Evolutionary conservation across 2,888 invertebrate genomes (phyloP), one percentile per base, ranked within the genome.

Genomic region (Neelides folsomi): DNA sequence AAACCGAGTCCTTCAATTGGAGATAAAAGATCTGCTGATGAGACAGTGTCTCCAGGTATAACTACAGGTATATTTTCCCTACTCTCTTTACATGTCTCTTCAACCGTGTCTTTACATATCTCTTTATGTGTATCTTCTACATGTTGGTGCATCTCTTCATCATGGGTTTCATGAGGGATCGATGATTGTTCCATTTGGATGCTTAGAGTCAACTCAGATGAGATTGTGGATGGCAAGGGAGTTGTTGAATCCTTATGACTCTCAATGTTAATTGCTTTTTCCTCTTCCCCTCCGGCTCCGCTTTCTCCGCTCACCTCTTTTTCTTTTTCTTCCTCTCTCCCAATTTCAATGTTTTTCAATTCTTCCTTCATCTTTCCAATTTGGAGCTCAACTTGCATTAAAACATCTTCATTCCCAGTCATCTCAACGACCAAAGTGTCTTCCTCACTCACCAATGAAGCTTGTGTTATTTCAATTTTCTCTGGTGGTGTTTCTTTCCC

Each of bases 141-240:
- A 5, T 27, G 4, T 5, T 27, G 60, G 50, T 58, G 63, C 60
- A 59, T 27, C 27, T 27, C 27, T 27, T 27, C n/a, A n/a, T n/a
- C n/a, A n/a, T n/a, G n/a, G n/a, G n/a, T n/a, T n/a, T n/a, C n/a
- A n/a, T n/a, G n/a, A n/a, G n/a, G 27, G 27, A 27, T 27, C 27
- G 27, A 27, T 27, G 27, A 49, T 47, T 57, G 60, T 48, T 57
- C 55, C 45, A 58, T 56, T 51, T 63, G 58, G 13, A 58, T 50
- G 50, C 55, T 58, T 51, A 53, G 59, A 10, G 59, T 58, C 51
- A 60, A 49, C 49, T 58, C 34, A 6, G 54, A 56, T 27, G 52
- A 51, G 16, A 48, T 53, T 49, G 58, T 44, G 8, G 41, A 50
- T 9, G 55, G 52, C 39, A 44, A 45, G 38, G 45, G 51, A n/a